Base-by-base conservation (phyloP, 2,797 vertebrate species). In the Crenuchus spilurus region DNA sequence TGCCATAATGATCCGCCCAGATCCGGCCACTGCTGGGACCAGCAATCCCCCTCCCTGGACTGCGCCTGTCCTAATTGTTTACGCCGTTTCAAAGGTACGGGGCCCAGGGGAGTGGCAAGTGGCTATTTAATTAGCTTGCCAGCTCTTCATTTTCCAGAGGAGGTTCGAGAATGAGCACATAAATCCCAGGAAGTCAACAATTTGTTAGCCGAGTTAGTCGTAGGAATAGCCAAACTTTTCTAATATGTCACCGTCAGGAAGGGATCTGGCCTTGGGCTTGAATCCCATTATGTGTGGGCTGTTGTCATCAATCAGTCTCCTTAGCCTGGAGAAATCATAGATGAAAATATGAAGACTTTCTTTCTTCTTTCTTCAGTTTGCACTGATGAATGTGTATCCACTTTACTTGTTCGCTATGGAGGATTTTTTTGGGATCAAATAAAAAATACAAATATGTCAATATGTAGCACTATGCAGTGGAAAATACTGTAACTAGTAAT, bases 221-320 rank as follows among this genome's bases (percentile, higher is more conserved):
- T 46, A 46, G 72, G 42, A 83, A 55, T 42, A 44, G 68, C 52
- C 51, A 79, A 85, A 85, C 77, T 85, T 85, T 84, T 84, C 18
- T 79, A 85, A 85, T 84, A 79, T 78, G 76, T 83, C 79, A 79
- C 75, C 70, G 74, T 75, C 71, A 76, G 74, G 75, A 83, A 76
- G 58, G 51, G 76, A 75, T 81, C 71, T 87, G 82, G 83, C 86
- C 83, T 78, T 80, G 63, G 81, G 85, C 85, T 81, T 82, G 82
- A 83, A 84, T 85, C 65, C 28, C 82, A 85, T 84, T 88, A 84
- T 82, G 80, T 75, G 73, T 75, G 51, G 73, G 80, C 67, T 74
- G 54, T 78, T 82, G 82, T 77, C 75, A 83, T 86, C 84, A 85
- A 87, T 87, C 83, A 84, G 76, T 79, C 80, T 64, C 70, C 66